These are phyloP conservation scores for Myodes glareolus DNA, from an alignment of 2,113 vertebrate genomes.

Conservation along the genomic window DNA sequence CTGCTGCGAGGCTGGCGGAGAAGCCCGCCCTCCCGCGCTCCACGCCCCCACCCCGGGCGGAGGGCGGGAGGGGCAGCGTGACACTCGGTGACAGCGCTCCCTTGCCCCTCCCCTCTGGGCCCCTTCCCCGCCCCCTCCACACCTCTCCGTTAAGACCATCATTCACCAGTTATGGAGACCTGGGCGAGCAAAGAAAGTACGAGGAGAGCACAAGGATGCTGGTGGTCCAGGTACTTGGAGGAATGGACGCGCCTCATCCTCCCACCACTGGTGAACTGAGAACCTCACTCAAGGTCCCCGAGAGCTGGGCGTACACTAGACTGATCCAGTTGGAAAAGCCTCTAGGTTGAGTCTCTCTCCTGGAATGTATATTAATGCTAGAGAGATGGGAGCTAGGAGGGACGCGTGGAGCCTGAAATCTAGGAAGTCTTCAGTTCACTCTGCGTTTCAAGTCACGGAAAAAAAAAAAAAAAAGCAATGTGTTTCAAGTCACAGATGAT, in stretches of 20 bases:
- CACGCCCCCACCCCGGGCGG: constrained; percentile 43
- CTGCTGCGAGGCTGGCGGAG: background rate
- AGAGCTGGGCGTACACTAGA: rapidly evolving
- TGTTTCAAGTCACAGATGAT: background rate
- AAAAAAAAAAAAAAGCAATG: background rate
- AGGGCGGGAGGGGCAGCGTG: constrained; percentile 61
- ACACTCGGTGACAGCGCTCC: constrained; percentile 61
- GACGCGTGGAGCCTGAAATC: background rate
- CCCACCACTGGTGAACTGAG: background rate
- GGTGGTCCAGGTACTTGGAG: background rate
- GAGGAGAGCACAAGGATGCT: background rate
- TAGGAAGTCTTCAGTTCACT: background rate
- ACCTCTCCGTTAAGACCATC: background rate
- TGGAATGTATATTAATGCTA: background rate
- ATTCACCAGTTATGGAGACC: background rate
- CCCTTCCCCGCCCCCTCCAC: constrained; percentile 54
- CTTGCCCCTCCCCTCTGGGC: constrained; percentile 69
- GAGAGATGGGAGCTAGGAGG: background rate
- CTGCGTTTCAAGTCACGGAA: background rate
- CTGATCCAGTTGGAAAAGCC: background rate
- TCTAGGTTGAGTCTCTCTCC: background rate
- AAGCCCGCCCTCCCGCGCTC: constrained; percentile 55
- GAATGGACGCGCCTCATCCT: background rate
- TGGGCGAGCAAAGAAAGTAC: background rate
- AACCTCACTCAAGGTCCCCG: background rate